phyloP scores from a whole-genome alignment of 2,888 invertebrate genomes.

The Chelonus formosanus region DNA sequence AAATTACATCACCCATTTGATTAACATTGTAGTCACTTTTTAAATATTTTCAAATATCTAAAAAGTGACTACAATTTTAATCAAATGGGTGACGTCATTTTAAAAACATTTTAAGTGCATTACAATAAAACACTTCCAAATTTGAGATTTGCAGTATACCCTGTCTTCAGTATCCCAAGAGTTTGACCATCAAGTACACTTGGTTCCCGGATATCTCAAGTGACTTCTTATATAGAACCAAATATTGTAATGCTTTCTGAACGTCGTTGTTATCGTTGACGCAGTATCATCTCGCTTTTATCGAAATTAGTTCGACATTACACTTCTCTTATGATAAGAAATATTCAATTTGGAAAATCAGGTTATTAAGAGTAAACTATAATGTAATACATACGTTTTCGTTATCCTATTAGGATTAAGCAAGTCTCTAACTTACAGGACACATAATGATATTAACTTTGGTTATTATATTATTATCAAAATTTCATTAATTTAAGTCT shows the following conservation, averaged over 20 bases:
- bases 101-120: no score
- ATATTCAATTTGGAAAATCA: constrained; percentile 10
- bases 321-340: neutral
- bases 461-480: constrained; percentile 41
- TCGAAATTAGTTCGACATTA: constrained; percentile 10
- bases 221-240: neutral
- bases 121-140: no score
- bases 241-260: neutral
- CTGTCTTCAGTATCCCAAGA: constrained; percentile 35
- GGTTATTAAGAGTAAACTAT: constrained; percentile 13
- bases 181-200: constrained; percentile 35
- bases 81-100: no score
- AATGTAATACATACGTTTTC: constrained; percentile 8
- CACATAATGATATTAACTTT: constrained; percentile 42
- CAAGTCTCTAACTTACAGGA: constrained; percentile 7
- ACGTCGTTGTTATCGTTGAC: neutral
- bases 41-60: no score
- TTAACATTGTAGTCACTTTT: no score
- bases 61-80: no score
- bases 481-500: constrained; percentile 51
- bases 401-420: constrained; percentile 25
- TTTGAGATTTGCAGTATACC: no score
- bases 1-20: no score
- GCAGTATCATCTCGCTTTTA: neutral
- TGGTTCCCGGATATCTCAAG: constrained; percentile 31